These are phyloP conservation scores for Araneus ventricosus DNA, from an alignment of 1,140 invertebrate genomes.

Conservation along the genomic window DNA sequence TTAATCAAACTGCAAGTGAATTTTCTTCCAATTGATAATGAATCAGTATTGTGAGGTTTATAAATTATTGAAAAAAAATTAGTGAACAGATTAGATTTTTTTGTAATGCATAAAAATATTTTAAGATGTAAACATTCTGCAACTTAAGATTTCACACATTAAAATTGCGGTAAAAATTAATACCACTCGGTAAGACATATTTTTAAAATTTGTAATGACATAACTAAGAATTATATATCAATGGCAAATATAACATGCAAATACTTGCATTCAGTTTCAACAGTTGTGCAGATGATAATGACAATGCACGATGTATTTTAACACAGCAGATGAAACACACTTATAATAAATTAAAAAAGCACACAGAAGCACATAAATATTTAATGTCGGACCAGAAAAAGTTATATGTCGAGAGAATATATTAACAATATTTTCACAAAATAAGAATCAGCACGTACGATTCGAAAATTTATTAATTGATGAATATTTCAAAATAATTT, in stretches of 20 bases:
- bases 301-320: neutral
- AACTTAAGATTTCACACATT: neutral
- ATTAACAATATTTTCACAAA: no score
- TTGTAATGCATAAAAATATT: no score
- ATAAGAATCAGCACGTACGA: no score
- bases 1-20: neutral
- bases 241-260: neutral
- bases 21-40: no score
- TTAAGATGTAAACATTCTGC: no score
- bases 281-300: constrained; percentile 37
- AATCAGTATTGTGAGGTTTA: no score
- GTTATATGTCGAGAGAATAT: no score
- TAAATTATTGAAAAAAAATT: no score
- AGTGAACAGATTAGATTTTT: no score
- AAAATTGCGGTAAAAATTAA: neutral
- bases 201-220: neutral
- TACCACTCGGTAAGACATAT: constrained; percentile 8
- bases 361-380: neutral
- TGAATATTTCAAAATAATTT: no score
- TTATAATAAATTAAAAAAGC: neutral
- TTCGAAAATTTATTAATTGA: no score
- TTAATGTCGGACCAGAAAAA: neutral
- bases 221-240: constrained; percentile 12
- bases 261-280: constrained; percentile 14
- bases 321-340: neutral